Conservation (phyloP, 2,888 invertebrate genomes). For the Resseliella maxima region DNA sequence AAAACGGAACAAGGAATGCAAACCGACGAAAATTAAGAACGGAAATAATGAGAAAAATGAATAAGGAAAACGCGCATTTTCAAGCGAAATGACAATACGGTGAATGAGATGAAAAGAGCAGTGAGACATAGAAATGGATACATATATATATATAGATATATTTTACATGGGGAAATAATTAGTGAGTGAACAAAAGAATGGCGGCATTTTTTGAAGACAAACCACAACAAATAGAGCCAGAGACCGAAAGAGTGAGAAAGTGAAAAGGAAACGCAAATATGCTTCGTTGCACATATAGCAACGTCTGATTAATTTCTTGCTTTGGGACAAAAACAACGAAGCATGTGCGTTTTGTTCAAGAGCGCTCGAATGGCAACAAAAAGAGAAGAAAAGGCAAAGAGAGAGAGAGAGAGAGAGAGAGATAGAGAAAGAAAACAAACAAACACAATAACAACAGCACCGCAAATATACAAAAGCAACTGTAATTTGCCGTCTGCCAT, state of each 20-base stretch:
- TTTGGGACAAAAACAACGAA: slow-evolving; percentile 31
- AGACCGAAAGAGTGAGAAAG: not conserved
- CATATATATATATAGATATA: not conserved
- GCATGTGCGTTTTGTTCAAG: slow-evolving; percentile 29
- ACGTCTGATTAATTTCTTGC: slow-evolving; percentile 51
- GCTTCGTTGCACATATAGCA: slow-evolving; percentile 8
- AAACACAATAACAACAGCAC: not conserved
- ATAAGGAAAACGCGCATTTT: not conserved
- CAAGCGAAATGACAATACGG: not conserved
- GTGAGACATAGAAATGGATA: no score
- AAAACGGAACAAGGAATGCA: not conserved
- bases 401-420: not conserved
- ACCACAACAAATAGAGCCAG: not conserved
- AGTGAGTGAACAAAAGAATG: slow-evolving; percentile 40
- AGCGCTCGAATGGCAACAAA: not conserved
- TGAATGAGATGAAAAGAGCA: no score
- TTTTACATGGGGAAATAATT: slow-evolving; percentile 34
- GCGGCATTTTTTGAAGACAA: not conserved
- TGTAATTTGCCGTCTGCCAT: slow-evolving; percentile 48
- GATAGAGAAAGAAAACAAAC: not conserved
- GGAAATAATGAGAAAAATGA: slow-evolving; percentile 37
- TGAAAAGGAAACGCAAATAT: not conserved
- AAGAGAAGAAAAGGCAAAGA: not conserved
- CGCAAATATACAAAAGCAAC: not conserved
- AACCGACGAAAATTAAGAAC: slow-evolving; percentile 18